Percentiles rank a stretch among this genome's conserved stretches.
These are phyloP conservation scores for Merops nubicus DNA, from an alignment of 2,113 vertebrate species.

Conservation along the genomic window DNA sequence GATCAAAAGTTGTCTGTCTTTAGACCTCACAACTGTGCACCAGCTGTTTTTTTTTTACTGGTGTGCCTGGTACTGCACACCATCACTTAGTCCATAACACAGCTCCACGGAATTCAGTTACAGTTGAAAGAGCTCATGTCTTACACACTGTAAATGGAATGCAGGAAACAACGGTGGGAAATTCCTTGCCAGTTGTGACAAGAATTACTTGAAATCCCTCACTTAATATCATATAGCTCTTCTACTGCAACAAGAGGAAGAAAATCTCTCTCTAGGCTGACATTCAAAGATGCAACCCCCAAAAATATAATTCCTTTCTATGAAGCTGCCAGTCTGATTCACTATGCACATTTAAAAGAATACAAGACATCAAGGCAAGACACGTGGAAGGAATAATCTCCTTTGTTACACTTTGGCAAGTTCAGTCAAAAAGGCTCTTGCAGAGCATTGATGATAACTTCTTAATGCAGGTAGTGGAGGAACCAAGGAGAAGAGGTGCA, in stretches of 20 bases:
- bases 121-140: not conserved
- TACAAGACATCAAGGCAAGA: not conserved
- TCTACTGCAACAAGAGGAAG: not conserved
- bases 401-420: not conserved
- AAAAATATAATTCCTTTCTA: not conserved
- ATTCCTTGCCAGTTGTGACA: not conserved
- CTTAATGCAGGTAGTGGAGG: no score
- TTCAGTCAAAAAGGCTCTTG: no score
- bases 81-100: not conserved
- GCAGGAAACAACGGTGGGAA: not conserved
- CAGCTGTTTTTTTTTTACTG: not conserved
- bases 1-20: not conserved
- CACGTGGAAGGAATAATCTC: not conserved
- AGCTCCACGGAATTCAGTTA: not conserved
- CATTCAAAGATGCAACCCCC: not conserved
- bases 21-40: not conserved
- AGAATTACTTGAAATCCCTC: not conserved
- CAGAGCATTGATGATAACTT: no score
- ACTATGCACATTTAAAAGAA: not conserved
- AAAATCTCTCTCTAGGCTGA: not conserved
- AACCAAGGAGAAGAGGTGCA: no score
- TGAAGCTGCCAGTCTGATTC: not conserved
- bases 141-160: not conserved
- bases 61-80: not conserved
- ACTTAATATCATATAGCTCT: not conserved